These are phyloP conservation scores for Cheirogaleus major DNA, from an alignment of 2,797 vertebrate genomes.

Conservation along the genomic window DNA sequence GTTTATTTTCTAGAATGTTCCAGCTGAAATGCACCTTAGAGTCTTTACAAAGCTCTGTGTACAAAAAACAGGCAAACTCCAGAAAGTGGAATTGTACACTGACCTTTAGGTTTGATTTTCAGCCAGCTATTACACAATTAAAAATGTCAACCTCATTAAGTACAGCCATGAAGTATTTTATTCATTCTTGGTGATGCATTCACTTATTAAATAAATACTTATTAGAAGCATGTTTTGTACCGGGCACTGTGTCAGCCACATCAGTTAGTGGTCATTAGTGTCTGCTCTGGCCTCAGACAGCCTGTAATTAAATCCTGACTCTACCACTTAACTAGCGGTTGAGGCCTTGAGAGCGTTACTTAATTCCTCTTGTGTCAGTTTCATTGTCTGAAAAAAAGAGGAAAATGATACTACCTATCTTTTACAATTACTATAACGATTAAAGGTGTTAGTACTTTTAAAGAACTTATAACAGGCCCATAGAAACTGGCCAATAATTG, in stretches of 20 bases:
- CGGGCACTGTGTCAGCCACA: background rate
- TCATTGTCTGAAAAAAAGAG: background rate
- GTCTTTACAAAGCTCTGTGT: background rate
- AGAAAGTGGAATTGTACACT: background rate
- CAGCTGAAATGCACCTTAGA: background rate
- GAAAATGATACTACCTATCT: background rate
- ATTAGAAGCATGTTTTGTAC: background rate
- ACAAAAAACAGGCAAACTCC: slow-evolving; percentile 22
- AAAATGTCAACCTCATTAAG: slow-evolving; percentile 46
- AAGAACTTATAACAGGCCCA: background rate
- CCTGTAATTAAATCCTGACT: background rate
- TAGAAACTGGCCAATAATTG: background rate
- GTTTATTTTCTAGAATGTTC: slow-evolving; percentile 20
- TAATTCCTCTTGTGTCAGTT: background rate
- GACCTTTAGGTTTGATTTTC: slow-evolving; percentile 50
- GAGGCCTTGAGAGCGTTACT: background rate
- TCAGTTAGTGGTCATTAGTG: background rate
- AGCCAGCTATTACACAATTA: background rate
- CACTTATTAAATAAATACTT: slow-evolving; percentile 26
- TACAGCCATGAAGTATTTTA: background rate
- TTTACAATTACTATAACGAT: background rate
- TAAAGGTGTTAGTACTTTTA: slow-evolving; percentile 13
- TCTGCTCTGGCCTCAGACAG: background rate
- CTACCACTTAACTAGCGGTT: background rate
- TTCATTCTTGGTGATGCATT: slow-evolving; percentile 6